Percentiles rank a stretch among this genome's conserved stretches.
Conservation (phyloP, 2,888 invertebrate species). For the Boloria euphrosyne region DNA sequence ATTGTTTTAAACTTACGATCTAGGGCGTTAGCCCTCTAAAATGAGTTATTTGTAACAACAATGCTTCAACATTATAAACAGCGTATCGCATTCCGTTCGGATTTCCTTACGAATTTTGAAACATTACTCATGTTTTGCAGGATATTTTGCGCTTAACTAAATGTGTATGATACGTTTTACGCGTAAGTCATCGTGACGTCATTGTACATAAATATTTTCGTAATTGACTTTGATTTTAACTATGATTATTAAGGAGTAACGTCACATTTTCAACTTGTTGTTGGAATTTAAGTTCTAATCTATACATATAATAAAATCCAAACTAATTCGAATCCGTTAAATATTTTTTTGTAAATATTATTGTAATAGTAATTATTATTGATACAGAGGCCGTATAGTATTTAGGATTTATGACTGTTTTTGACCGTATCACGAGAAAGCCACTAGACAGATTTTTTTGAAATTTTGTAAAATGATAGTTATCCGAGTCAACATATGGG, state of each 20-base stretch:
- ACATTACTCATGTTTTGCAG: constrained; percentile 27
- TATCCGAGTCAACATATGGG: too few species aligned
- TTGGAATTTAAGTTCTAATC: too few species aligned
- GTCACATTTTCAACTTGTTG: too few species aligned
- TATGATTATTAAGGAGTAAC: background rate
- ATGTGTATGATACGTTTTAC: constrained; percentile 9
- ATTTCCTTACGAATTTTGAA: constrained; percentile 47
- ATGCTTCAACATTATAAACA: constrained; percentile 57
- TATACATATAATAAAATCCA: too few species aligned
- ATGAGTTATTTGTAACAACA: constrained; percentile 69
- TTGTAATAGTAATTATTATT: too few species aligned
- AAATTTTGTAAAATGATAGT: too few species aligned
- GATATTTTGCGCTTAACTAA: constrained; percentile 16
- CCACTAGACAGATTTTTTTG: too few species aligned
- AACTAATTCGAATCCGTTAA: too few species aligned
- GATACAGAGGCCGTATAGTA: too few species aligned
- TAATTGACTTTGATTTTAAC: background rate
- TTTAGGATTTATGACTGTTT: too few species aligned
- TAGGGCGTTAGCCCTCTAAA: constrained; percentile 76
- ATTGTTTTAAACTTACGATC: constrained; percentile 73
- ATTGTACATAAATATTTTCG: background rate
- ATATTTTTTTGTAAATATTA: too few species aligned
- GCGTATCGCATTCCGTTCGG: constrained; percentile 60
- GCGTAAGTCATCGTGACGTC: constrained; percentile 2
- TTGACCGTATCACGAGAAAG: too few species aligned